Evolutionary conservation across 2,888 invertebrate genomes (phyloP), one percentile per base, ranked within the genome.

Genomic region (Micropterix aruncella): DNA sequence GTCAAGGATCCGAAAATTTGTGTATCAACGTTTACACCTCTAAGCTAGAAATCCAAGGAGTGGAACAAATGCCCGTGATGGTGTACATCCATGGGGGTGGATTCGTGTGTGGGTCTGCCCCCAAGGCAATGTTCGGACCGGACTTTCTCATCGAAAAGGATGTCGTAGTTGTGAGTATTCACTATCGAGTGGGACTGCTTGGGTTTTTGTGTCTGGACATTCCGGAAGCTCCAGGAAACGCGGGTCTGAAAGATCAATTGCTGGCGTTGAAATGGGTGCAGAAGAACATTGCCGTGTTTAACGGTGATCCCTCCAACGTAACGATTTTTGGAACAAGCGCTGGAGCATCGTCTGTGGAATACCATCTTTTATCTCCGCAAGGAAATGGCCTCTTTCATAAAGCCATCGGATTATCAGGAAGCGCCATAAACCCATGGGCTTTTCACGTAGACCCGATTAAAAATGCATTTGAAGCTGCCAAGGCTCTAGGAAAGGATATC

Each of bases 371-470:
- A 27, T 27, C 27, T 5, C 27, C 27, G 12, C 12, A 7, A 27
- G 5, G 7, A 12, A 5, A 12, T 7, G 7, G 12, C 5, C 45
- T 59, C 2, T 57, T 62, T 49, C 57, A 58, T 4, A 48, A 53
- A 18, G 60, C 54, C 0, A 60, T 63, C 16, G 50, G 58, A 2
- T 54, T 55, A 43, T 61, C 61, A 46, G 63, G 63, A 1, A 56
- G 54, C 40, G 52, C 55, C 3, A 47, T 63, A 5, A 56, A 55
- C 45, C 52, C 54, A 1, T 63, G 61, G 60, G 58, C 62, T 9
- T 55, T 59, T 39, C 56, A 56, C 44, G 49, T 54, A 36, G 50
- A 56, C 41, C 54, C 58, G 7, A 48, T 46, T 37, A 50, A 51
- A 39, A 44, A 55, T 1, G 57, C 59, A 1, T 52, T 53, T 18